Evolutionary conservation across 1,140 invertebrate species (phyloP), one percentile per base, ranked within the genome.

Genomic region (Teleopsis dalmanni): DNA sequence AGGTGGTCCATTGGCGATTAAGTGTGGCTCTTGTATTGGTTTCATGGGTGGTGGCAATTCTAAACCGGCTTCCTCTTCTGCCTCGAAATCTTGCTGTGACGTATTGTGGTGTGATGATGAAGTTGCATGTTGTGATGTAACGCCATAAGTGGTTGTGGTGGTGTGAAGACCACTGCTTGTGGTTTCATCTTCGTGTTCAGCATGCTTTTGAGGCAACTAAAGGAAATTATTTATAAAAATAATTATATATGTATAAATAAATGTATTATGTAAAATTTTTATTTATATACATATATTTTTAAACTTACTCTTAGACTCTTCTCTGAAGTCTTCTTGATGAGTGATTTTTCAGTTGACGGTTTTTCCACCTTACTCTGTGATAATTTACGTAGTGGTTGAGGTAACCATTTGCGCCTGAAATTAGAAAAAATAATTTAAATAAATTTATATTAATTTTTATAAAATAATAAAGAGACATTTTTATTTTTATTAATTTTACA

Each of bases 21-120:
- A 57, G 52, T 62, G 65, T 31, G 67, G 62, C 51, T 90, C 86
- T 60, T 90, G 86, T 58, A 95, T 91, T 5, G 93, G 91, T 69
- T 91, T 90, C 92, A 95, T 96, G 3, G 93, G 92, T 21, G 93
- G 93, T 26, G 92, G 92, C 56, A 95, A 73, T 74, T 95, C 91
- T 27, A 85, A 78, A 26, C 83, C 85, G 50, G 82, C 85, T 54
- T 85, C 86, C 57, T 90, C 87, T 50, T 82, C 82, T 36, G 81
- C 82, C 65, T 81, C 82, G 52, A 73, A 75, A 38, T 77, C 75
- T 26, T 29, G 41, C 22, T 50, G 55, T 41, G 52, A 44, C 55
- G 51, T 36, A 33, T 35, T 56, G 46, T 47, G 46, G 36, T 36
- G 43, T 23, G 46, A 73, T 73, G 46, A 65, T 62, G 18, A 40